These are phyloP conservation scores for Pocillopora meandrina DNA, from an alignment of 92 coral and sea anemone species.

Conservation along the genomic window DNA sequence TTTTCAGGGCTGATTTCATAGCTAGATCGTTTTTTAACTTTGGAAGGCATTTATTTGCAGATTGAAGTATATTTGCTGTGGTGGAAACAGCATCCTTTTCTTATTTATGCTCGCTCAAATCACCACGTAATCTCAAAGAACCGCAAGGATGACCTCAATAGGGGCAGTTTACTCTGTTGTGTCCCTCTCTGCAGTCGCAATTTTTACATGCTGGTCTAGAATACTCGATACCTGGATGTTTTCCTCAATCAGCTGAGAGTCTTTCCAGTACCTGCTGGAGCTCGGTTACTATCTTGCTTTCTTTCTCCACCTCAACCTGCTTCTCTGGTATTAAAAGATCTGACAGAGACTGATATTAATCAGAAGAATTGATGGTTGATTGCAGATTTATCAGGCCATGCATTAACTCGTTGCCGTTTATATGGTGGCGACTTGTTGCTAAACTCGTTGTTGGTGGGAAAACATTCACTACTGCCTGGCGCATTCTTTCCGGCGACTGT, in stretches of 20 bases:
- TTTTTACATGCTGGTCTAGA: conserved; percentile 36
- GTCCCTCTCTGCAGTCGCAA: conserved; percentile 24
- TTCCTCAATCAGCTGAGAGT: conserved; percentile 18
- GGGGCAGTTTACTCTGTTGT: conserved; percentile 33
- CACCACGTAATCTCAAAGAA: conserved; percentile 39
- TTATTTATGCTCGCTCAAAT: conserved; percentile 35
- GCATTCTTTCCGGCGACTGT: conserved; percentile 16
- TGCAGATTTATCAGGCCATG: conserved; percentile 10
- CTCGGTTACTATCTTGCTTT: conserved; percentile 33
- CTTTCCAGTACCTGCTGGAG: conserved; percentile 23
- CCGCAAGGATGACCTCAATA: conserved; percentile 20
- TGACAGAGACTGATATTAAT: conserved; percentile 20
- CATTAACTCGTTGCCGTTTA: conserved; percentile 30
- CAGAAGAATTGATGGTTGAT: conserved; percentile 5
- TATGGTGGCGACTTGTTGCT: conserved; percentile 21
- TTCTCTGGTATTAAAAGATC: conserved; percentile 38
- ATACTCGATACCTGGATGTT: conserved; percentile 20
- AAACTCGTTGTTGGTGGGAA: conserved; percentile 1
- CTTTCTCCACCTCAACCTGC: conserved; percentile 35
- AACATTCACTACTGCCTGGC: conserved; percentile 36
- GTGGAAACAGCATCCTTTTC: conserved; percentile 34
- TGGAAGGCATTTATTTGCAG: conserved; percentile 15
- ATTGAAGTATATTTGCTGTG: conserved; percentile 16
- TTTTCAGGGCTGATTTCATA: conserved; percentile 34
- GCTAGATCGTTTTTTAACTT: conserved; percentile 14